Evolutionary conservation across 2,888 invertebrate genomes (phyloP), one percentile per base, ranked within the genome.

Genomic region (Neoitamus cyanurus): DNA sequence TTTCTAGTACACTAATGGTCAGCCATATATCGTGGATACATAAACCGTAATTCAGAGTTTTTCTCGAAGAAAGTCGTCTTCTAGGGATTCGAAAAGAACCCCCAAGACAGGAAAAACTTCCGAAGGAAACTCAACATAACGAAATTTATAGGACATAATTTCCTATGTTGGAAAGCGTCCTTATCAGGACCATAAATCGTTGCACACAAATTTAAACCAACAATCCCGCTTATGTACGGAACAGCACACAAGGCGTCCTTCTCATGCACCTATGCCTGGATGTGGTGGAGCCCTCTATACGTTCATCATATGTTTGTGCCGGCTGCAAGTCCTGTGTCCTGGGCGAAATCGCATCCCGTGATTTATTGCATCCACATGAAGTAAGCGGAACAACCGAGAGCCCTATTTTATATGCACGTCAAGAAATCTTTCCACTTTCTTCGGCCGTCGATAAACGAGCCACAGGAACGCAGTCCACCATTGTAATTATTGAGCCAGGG

Each of bases 81-180:
- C 48, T 30, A 20, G 37, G 78, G 78, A 30, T 48, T 30, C 48
- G 9, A 78, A 78, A 78, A 78, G 78, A 78, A 78, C 46, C 31
- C 46, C 58, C 48, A 58, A 78, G 78, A 48, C 48, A n/a, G 78
- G 78, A 20, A 58, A 78, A 78, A 48, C 78, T 78, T 78, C 78
- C 78, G 78, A 78, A 58, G 80, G 78, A 75, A 84, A 34, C 58
- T 85, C 83, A 84, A 82, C 82, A 82, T 72, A 85, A 82, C 82
- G 82, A 85, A 85, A 85, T 85, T 85, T 85, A 85, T 85, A 82
- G 84, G 82, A 84, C 82, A 84, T 85, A 85, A 85, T 85, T 85
- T 85, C 85, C 85, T 84, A 75, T 48, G 82, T 84, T 75, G 82
- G 69, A 84, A 82, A 84, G 69, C 80, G 83, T 85, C 80, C 84